Evolutionary conservation across 2,888 invertebrate species (phyloP), one percentile per base, ranked within the genome.

Genomic region (Synergus itoensis): DNA sequence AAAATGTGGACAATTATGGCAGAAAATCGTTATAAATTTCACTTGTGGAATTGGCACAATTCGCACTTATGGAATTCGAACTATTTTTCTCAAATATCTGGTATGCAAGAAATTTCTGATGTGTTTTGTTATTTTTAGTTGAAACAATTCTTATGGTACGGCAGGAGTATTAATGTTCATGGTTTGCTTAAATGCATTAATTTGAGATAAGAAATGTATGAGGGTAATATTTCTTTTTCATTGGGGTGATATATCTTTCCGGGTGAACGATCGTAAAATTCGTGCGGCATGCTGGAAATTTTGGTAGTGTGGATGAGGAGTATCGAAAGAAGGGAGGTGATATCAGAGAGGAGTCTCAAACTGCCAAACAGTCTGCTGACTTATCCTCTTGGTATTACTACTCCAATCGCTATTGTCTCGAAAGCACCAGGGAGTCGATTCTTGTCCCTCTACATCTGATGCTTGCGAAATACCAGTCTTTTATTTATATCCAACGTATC

Each of bases 401-500:
- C 65, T 65, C 40, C n/a, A 65, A 65, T 41, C n/a, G 40, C 65
- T n/a, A 41, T 65, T 65, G 41, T n/a, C 40, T 41, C 40, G 11
- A 65, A 41, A 65, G 11, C 41, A 65, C 41, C 41, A 41, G 41
- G 8, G 65, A 65, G 69, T 69, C 28, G 21, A 69, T 45, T 9
- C 48, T 48, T 48, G 65, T 65, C 28, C 28, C 28, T 69, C 36
- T 69, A 21, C 28, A 28, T 73, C 12, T 73, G 53, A 53, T 48
- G n/a, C 48, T 53, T 21, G 16, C 16, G 14, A 69, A 28, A 48
- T 16, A 28, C 28, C 45, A 48, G 21, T 48, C 53, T 73, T 73
- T 73, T 53, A 73, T 73, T 53, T 73, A 73, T 73, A 73, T 73
- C 40, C 53, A 53, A 53, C 53, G 48, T 53, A 53, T 73, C 40